These are phyloP conservation scores for Slavum lentiscoides DNA, from an alignment of 2,888 invertebrate genomes.

Conservation along the genomic window DNA sequence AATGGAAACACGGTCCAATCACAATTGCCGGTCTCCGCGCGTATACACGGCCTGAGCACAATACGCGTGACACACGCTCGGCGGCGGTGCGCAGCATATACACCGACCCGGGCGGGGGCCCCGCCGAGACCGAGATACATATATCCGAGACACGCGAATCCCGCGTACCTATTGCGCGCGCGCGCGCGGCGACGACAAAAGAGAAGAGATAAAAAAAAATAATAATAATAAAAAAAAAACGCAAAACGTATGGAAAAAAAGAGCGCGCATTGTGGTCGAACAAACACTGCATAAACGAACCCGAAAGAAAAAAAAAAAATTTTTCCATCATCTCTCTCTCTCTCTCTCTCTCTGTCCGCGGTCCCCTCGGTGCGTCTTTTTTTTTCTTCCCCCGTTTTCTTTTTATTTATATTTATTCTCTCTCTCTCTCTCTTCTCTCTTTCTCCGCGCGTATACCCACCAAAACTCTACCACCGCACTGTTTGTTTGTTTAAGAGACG, in stretches of 20 bases:
- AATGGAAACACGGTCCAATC: no score
- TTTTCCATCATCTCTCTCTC: slow-evolving; percentile 28
- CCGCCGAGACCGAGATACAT: no score
- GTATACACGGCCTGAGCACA: no score
- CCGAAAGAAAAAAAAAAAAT: slow-evolving; percentile 2
- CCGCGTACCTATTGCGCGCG: no score
- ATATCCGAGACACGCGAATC: no score
- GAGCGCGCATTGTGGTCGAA: slow-evolving; percentile 47
- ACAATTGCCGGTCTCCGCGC: no score
- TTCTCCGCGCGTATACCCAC: not conserved
- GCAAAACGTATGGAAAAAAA: not conserved
- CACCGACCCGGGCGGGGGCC: no score
- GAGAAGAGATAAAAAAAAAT: slow-evolving; percentile 31
- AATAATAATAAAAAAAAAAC: slow-evolving; percentile 10
- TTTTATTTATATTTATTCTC: not conserved
- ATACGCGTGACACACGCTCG: no score
- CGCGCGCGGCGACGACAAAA: slow-evolving; percentile 22
- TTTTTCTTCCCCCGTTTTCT: not conserved
- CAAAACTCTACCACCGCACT: slow-evolving; percentile 2
- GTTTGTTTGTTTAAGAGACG: slow-evolving; percentile 51
- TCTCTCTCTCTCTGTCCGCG: not conserved
- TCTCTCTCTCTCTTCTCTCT: no score
- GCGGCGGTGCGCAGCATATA: no score
- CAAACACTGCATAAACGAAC: slow-evolving; percentile 49
- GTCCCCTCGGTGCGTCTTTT: not conserved